These are phyloP conservation scores for Glomeris maerens DNA, from an alignment of 1,140 invertebrate genomes.

Conservation along the genomic window DNA sequence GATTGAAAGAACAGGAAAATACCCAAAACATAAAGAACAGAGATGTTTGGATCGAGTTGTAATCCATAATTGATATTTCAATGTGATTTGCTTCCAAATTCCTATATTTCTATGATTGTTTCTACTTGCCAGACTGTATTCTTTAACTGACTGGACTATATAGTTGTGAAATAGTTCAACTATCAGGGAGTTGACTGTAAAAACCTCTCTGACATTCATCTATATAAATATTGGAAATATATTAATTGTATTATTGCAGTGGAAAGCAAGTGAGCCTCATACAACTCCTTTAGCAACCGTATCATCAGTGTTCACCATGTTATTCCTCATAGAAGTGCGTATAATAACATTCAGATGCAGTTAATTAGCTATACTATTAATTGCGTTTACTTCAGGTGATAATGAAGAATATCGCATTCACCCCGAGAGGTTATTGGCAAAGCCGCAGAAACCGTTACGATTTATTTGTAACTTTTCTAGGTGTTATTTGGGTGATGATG, in stretches of 20 bases:
- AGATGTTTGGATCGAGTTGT: too few relatives aligned
- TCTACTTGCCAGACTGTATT: conserved; percentile 8
- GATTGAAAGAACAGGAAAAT: too few relatives aligned
- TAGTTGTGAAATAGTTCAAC: too few relatives aligned
- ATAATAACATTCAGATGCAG: background rate
- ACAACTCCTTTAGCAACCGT: conserved; percentile 71
- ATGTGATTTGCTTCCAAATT: too few relatives aligned
- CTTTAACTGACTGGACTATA: too few relatives aligned
- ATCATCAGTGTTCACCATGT: conserved; percentile 26
- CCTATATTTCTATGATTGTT: conserved; percentile 1
- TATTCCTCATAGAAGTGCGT: conserved; percentile 39
- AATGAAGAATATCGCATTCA: conserved; percentile 98
- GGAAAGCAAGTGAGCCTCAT: conserved; percentile 39
- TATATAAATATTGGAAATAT: too few relatives aligned
- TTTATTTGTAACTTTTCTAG: conserved; percentile 87
- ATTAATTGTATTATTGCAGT: conserved; percentile 29
- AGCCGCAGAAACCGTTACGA: conserved; percentile 95
- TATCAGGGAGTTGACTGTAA: too few relatives aligned
- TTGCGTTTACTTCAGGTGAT: conserved; percentile 64
- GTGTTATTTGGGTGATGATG: conserved; percentile 91
- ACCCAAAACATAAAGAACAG: too few relatives aligned
- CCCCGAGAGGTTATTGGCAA: conserved; percentile 94
- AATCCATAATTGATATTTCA: too few relatives aligned
- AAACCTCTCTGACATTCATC: too few relatives aligned
- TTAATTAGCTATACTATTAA: background rate